Base-by-base conservation (phyloP, 2,797 vertebrate species). In the Muscicapa striata region DNA sequence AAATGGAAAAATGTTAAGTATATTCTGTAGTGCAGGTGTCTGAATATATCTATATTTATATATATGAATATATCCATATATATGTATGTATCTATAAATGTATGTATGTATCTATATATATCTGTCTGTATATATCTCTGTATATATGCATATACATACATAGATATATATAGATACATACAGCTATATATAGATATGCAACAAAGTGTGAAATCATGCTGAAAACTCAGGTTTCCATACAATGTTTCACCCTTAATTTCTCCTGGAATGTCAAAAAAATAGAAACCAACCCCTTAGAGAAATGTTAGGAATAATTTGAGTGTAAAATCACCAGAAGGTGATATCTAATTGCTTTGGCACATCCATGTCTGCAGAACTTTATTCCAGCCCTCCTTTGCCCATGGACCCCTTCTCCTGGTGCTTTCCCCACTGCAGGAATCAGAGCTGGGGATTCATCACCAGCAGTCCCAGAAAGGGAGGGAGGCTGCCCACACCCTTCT, bases 361-460 rank as follows among this genome's bases (percentile, higher is more conserved):
- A 23, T 13, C 13, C 29, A 6, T 2, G 16, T 15, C 12, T 73
- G 48, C 29, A 51, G 51, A 36, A 38, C 11, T 24, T 32, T 0
- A 0, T 49, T 43, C 23, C n/a, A 20, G 2, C 21, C 6, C 45
- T 54, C 74, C 22, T 22, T 22, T 36, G 30, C 29, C 48, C n/a
- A 2, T 1, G 23, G 1, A 1, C 3, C 9, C 11, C 3, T 2
- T 59, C 49, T 51, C 26, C 29, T 80, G 66, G n/a, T 45, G 54
- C 20, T 63, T 84, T 43, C 30, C 64, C 48, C 48, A 22, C 15
- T 26, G 16, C 9, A 62, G 59, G 43, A 61, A 41, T 36, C 40
- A 55, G 48, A 79, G 64, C 26, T 34, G 51, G 21, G 63, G 52
- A 78, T 0, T 27, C 51, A 57, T n/a, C 54, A 32, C 9, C 69